Evolutionary conservation across 2,113 vertebrate species (phyloP), one percentile per base, ranked within the genome.

Genomic region (Macquaria ambigua): DNA sequence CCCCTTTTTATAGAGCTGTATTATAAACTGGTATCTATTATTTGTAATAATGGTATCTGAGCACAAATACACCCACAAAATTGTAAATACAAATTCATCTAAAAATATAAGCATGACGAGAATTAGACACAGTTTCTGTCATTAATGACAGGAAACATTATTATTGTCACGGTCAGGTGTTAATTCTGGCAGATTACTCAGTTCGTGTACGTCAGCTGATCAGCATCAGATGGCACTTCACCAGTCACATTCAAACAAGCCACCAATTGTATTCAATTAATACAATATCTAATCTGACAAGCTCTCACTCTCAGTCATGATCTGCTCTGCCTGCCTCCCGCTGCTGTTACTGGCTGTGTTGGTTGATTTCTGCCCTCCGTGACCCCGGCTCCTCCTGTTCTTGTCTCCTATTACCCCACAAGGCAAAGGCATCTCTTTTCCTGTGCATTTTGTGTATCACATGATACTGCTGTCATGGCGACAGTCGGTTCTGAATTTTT

Each of bases 351-450:
- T 5, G 46, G 64, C 58, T 56, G 48, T 14, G 64, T 4, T 37
- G 46, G 34, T 58, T 56, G 41, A 63, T 79, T 61, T 74, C 80
- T 83, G 64, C 39, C 73, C 80, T 81, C 39, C 52, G 1, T 28
- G 70, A 71, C 63, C 80, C 34, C 56, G 52, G 61, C 50, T 52
- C 79, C 78, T 84, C 66, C 81, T 79, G 77, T 81, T 74, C 83
- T 71, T 5, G 46, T 86, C 74, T 87, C 82, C 58, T 41, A 31
- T 88, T 88, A 84, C 78, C 69, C 25, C 75, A 63, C 39, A 7
- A 48, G 67, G 55, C 77, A 28, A 50, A 23, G 34, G 39, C 69
- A 62, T 79, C 43, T 67, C 77, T 76, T 53, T 70, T 79, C 63
- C 67, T 55, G 25, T 53, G 62, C 68, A 43, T 87, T 84, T 82